Percentiles rank a stretch among this genome's conserved stretches.
These are phyloP conservation scores for Acanthosepion esculentum DNA, from an alignment of 2,888 invertebrate genomes.

Conservation along the genomic window DNA sequence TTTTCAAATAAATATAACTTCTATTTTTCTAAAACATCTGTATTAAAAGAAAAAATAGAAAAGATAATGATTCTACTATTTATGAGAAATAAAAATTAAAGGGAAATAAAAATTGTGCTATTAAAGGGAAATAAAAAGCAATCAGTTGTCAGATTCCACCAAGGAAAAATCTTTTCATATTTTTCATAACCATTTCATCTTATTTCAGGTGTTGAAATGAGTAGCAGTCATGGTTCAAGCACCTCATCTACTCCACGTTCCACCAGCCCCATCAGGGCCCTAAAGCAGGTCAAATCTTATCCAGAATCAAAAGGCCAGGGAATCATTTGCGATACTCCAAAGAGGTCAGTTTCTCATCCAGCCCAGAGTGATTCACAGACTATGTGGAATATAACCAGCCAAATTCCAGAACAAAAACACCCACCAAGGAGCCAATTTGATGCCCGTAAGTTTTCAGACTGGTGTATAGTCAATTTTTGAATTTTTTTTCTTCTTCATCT, in stretches of 20 bases:
- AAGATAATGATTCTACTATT: too few species aligned
- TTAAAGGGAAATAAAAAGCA: too few species aligned
- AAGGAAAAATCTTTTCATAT: too few species aligned
- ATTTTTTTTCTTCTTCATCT: too few species aligned
- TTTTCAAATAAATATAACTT: too few species aligned
- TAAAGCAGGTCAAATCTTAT: slow-evolving; percentile 66
- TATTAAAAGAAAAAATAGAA: too few species aligned
- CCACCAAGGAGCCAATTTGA: not conserved
- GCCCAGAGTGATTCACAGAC: not conserved
- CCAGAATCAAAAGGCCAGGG: slow-evolving; percentile 55
- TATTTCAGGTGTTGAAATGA: not conserved
- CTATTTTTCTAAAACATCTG: too few species aligned
- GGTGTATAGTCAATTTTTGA: too few species aligned
- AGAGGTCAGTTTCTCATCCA: not conserved
- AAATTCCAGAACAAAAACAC: not conserved
- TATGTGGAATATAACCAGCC: not conserved
- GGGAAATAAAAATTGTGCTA: too few species aligned
- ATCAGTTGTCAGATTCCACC: too few species aligned
- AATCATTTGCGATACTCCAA: not conserved
- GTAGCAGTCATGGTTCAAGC: not conserved
- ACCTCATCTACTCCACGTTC: not conserved
- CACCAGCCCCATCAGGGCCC: slow-evolving; percentile 47
- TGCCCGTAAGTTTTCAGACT: not conserved
- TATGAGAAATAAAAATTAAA: too few species aligned
- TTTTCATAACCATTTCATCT: not conserved